phyloP scores from a whole-genome alignment of 2,797 vertebrate species.

The Florisuga fusca region DNA sequence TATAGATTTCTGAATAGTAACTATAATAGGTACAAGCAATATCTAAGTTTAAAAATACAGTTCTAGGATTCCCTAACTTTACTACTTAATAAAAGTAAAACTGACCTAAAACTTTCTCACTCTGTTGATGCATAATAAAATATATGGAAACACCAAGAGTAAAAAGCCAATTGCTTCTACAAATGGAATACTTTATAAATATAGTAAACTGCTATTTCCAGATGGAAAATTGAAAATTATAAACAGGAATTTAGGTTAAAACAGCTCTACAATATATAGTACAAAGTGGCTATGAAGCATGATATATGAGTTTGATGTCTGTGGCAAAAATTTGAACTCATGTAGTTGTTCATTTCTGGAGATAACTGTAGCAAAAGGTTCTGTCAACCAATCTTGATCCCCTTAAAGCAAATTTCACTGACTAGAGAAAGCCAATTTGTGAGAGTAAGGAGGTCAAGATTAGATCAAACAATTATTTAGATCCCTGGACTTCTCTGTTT shows the following conservation, averaged over 20 bases:
- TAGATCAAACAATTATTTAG: constrained; percentile 58
- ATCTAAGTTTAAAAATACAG: constrained; percentile 77
- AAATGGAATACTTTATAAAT: constrained; percentile 74
- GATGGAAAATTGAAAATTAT: constrained; percentile 61
- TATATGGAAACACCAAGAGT: constrained; percentile 73
- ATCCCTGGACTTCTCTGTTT: constrained; percentile 65
- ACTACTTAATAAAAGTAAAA: constrained; percentile 77
- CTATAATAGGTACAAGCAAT: constrained; percentile 75
- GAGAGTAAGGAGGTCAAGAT: constrained; percentile 50
- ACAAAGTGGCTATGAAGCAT: constrained; percentile 32
- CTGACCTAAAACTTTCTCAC: constrained; percentile 65
- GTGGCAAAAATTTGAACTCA: constrained; percentile 58
- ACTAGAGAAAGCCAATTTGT: constrained; percentile 24
- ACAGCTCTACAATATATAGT: constrained; percentile 62
- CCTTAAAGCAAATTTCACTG: constrained; percentile 12
- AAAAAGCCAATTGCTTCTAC: constrained; percentile 76
- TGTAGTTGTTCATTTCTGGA: constrained; percentile 59
- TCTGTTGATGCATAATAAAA: constrained; percentile 73
- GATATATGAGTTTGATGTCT: constrained; percentile 22
- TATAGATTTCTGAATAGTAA: constrained; percentile 77
- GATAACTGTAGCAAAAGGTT: constrained; percentile 41
- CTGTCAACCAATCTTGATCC: constrained; percentile 32
- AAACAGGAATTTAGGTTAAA: constrained; percentile 70
- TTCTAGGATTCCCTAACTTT: constrained; percentile 71
- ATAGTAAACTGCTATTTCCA: constrained; percentile 71